Base-by-base conservation (phyloP, 2,888 invertebrate genomes). In the Apotomis turbidana region DNA sequence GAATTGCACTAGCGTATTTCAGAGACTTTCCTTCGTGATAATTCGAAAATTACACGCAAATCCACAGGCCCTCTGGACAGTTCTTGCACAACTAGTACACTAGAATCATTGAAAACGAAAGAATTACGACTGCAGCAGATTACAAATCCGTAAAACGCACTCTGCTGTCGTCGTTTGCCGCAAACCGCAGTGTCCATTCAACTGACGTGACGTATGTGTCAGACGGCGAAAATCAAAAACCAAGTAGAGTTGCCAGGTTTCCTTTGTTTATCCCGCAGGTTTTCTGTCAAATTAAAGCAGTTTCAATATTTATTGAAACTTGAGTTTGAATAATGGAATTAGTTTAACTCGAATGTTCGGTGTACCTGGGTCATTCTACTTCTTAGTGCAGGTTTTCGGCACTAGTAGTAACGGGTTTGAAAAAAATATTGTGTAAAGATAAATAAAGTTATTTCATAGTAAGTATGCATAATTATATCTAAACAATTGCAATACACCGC, bases 111-210 rank as follows among this genome's bases (percentile, higher is more conserved):
- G 86, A 87, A 90, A 90, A 90, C 87, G 88, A 79, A 54, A 58
- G 57, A 68, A 71, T 68, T 71, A 71, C 88, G 87, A 85, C 81
- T 84, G 76, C 76, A 83, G 79, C 81, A 78, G 79, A 79, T 76
- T 81, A 73, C 77, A 77, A 83, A 81, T 82, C 79, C 81, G 79
- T 76, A 82, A 80, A 82, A 78, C 74, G 75, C 76, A 75, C 76
- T 76, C 68, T 59, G 67, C 71, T 76, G 74, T 80, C 78, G 82
- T 85, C 83, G 71, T 76, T 84, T 84, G 73, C 85, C 81, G 82
- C 88, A 87, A 81, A 87, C 88, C 84, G 87, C 89, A 90, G 85
- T 83, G 84, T 75, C 82, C 80, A 84, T 75, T 83, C 81, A 84
- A 90, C 90, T 90, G 89, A 87, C 87, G 80, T 72, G 72, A 72